Evolutionary conservation across 2,113 vertebrate genomes (phyloP).

Genomic region (Scophthalmus maximus): DNA sequence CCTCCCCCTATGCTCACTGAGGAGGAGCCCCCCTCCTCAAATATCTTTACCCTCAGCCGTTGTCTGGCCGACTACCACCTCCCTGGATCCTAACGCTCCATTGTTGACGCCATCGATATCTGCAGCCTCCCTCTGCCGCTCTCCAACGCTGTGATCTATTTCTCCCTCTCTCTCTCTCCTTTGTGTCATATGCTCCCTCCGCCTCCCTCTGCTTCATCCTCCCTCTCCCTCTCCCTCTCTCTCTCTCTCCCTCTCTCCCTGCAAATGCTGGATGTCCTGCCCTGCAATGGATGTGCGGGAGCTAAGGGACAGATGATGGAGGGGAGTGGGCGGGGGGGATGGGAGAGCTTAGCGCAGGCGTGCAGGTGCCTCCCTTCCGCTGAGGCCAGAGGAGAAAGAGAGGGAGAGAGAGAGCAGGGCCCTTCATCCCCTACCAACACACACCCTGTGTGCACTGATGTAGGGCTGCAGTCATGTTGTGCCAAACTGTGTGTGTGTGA

Average conservation of each 20-base stretch:
- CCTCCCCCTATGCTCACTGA: constrained; percentile 62
- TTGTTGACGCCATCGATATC: constrained; percentile 74
- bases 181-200: constrained; percentile 57
- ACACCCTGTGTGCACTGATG: constrained; percentile 37
- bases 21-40: constrained; percentile 71
- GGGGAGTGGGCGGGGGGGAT: constrained; percentile 43
- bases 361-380: constrained; percentile 72
- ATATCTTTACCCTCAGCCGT: constrained; percentile 66
- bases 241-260: constrained; percentile 41
- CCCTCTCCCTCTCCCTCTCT: constrained; percentile 30
- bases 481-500: constrained; percentile 41
- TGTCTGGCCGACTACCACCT: constrained; percentile 64
- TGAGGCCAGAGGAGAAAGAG: constrained; percentile 36
- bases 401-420: constrained; percentile 10
- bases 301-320: constrained; percentile 78
- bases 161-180: constrained; percentile 27
- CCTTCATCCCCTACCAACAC: constrained; percentile 16
- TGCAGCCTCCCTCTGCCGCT: constrained; percentile 61
- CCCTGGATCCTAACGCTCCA: constrained; percentile 69
- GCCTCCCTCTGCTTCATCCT: constrained; percentile 23
- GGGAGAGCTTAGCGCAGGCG: constrained; percentile 76
- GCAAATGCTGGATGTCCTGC: constrained; percentile 61
- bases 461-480: constrained; percentile 43
- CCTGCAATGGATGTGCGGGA: constrained; percentile 75
- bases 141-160: constrained; percentile 37